Evolutionary conservation across 2,113 vertebrate genomes (phyloP).

Genomic region (Neodontobutis hainanensis): DNA sequence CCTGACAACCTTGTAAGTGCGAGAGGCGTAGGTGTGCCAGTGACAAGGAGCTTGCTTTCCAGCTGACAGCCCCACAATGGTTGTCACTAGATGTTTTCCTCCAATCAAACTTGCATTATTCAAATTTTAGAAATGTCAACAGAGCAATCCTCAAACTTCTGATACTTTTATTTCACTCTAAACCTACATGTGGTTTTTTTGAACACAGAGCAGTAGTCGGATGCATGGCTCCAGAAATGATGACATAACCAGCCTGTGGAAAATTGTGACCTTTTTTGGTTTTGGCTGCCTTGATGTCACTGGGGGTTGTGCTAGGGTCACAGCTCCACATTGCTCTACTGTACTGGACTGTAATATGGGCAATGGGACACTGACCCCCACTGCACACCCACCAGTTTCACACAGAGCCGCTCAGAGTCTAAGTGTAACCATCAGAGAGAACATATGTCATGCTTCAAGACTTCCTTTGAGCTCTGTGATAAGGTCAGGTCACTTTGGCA

Average conservation of each 20-base stretch:
- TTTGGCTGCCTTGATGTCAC: conserved; percentile 26
- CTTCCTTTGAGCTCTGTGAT: conserved; percentile 22
- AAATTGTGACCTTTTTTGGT: conserved; percentile 44
- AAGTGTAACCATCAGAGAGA: not conserved
- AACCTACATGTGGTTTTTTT: conserved; percentile 17
- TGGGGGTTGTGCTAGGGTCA: conserved; percentile 29
- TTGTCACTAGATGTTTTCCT: conserved; percentile 57
- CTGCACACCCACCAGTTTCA: conserved; percentile 64
- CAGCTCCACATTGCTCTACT: conserved; percentile 15
- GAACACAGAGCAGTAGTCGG: conserved; percentile 6
- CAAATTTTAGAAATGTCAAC: conserved; percentile 53
- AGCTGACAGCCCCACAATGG: conserved; percentile 59
- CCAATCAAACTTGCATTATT: conserved; percentile 55
- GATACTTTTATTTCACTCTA: conserved; percentile 15
- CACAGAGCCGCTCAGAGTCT: conserved; percentile 37
- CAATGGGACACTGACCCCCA: conserved; percentile 39
- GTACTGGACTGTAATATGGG: conserved; percentile 11
- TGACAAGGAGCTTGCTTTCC: conserved; percentile 53
- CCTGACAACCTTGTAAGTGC: conserved; percentile 63
- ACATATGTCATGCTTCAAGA: not conserved
- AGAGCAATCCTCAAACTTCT: conserved; percentile 47
- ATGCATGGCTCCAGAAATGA: conserved; percentile 4
- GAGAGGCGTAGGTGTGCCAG: conserved; percentile 61
- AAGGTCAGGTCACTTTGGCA: conserved; percentile 28
- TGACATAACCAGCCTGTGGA: conserved; percentile 53